Evolutionary conservation across 1,140 invertebrate genomes (phyloP).

Genomic region (Luehdorfia chinensis): DNA sequence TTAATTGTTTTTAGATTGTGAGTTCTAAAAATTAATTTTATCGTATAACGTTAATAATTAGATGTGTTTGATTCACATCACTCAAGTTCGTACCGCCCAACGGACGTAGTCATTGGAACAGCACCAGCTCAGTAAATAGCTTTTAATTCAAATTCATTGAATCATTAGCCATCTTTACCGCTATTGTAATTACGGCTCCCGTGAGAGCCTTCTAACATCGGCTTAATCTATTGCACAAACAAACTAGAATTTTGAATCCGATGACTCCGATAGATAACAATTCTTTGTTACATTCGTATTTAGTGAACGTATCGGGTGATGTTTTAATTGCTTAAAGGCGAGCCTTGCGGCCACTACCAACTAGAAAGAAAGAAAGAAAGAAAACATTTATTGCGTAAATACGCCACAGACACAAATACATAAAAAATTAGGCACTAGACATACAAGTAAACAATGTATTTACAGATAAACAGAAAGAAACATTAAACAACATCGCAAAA

Average conservation of each 20-base stretch:
- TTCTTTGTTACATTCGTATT: not conserved
- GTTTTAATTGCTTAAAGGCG: conserved; percentile 2
- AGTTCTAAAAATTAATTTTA: too few species aligned
- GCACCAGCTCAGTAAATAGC: conserved; percentile 3
- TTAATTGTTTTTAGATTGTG: too few species aligned
- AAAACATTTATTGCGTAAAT: too few species aligned
- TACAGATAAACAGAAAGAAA: too few species aligned
- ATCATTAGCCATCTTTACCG: conserved; percentile 16
- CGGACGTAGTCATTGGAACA: conserved; percentile 9
- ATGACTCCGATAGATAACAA: conserved; percentile 12
- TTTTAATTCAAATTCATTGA: conserved; percentile 16
- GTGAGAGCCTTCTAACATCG: conserved; percentile 14
- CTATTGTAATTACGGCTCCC: conserved; percentile 16
- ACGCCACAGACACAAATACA: too few species aligned
- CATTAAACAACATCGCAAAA: too few species aligned
- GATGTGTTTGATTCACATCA: too few species aligned
- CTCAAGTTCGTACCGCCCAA: too few species aligned
- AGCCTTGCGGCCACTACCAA: not conserved
- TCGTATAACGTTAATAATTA: too few species aligned
- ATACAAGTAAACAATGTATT: too few species aligned
- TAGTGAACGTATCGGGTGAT: not conserved
- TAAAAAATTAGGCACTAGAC: too few species aligned
- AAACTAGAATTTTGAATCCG: conserved; percentile 18
- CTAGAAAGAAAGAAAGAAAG: too few species aligned
- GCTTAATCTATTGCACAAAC: conserved; percentile 19